Evolutionary conservation across 2,888 invertebrate genomes (phyloP), one percentile per base, ranked within the genome.

Genomic region (Luperina nickerlii): DNA sequence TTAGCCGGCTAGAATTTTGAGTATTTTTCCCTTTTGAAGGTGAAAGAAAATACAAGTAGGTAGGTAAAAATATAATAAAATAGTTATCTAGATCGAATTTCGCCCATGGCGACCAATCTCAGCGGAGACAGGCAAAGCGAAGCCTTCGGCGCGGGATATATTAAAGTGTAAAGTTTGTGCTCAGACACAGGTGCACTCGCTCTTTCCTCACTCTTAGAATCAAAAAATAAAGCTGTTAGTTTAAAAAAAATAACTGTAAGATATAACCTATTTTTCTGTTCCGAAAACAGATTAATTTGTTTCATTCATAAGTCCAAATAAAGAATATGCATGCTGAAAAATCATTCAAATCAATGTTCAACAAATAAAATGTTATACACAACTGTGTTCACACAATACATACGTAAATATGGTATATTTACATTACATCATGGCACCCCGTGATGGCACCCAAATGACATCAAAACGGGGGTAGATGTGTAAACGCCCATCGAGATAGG

Each of bases 401-500:
- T 32, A 78, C 3, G 38, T 32, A 38, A 51, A 54, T 38, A 60
- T 24, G 27, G 15, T 20, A 62, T 83, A 79, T 74, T 80, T 80
- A 72, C 74, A 51, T 80, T 80, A 72, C 74, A 51, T 76, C 57
- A 72, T 24, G 27, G 68, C 38, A 11, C 6, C 76, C 45, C 38
- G 38, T 38, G 38, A 72, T 24, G 27, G 68, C 45, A 11, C 6
- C 76, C 51, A 72, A 69, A 76, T 71, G 79, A 76, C 74, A 65
- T 83, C 70, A 80, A 70, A 79, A 54, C 24, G 8, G 51, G 68
- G 65, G 57, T 66, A 51, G 67, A 74, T 72, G 48, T 69, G 76
- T 73, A 88, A 81, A 87, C 73, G 87, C 57, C 75, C 51, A 78
- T 83, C 54, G 79, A 74, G 75, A 83, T 76, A 73, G 80, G 79